Conservation (phyloP, 2,113 vertebrate species). For the Serinus canaria region DNA sequence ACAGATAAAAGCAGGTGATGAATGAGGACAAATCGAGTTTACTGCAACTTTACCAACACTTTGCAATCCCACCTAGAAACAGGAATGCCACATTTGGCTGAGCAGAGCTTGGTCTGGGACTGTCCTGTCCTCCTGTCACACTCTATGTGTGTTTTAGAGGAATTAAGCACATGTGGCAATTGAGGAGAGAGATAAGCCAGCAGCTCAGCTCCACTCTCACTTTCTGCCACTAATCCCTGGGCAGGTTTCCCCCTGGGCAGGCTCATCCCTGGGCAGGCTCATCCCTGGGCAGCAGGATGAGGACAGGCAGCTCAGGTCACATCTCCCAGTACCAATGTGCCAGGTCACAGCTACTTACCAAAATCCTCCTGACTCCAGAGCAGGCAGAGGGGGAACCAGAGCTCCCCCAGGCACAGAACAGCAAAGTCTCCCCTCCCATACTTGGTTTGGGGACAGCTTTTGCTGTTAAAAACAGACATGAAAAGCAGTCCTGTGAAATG, state of each 20-base stretch:
- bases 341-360: background rate
- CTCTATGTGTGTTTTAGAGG: accelerated
- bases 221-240: background rate
- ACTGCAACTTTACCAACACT: background rate
- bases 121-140: background rate
- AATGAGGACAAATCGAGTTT: background rate
- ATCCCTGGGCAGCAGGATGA: background rate
- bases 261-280: background rate
- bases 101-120: background rate
- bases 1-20: background rate
- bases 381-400: background rate
- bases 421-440: background rate
- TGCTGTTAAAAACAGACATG: background rate
- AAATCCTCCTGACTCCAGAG: background rate
- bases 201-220: background rate
- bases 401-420: background rate
- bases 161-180: background rate
- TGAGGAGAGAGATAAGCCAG: background rate
- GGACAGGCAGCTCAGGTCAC: background rate
- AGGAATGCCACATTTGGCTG: background rate
- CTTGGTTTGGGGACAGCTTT: background rate
- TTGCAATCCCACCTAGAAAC: background rate
- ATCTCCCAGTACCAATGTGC: background rate
- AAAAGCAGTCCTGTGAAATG: background rate
- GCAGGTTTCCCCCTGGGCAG: background rate